These are phyloP conservation scores for Synanthedon andrenaeformis DNA, from an alignment of 2,888 invertebrate genomes.

Conservation along the genomic window DNA sequence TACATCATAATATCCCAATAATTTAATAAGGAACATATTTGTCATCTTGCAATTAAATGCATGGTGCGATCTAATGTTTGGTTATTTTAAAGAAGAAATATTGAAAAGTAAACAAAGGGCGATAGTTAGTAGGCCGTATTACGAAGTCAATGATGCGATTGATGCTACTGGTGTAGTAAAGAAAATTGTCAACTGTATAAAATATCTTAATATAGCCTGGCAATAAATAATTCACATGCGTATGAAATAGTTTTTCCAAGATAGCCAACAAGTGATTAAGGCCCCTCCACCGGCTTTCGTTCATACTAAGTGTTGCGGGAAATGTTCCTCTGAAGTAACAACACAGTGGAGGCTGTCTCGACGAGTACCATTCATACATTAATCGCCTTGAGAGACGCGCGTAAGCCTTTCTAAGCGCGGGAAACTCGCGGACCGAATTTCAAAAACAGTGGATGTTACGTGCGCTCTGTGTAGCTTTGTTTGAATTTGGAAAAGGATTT, in stretches of 20 bases:
- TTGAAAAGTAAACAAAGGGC: too few species aligned
- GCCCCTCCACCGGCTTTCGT: slow-evolving; percentile 25
- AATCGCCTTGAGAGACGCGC: slow-evolving; percentile 34
- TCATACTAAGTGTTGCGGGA: slow-evolving; percentile 22
- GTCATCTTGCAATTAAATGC: too few species aligned
- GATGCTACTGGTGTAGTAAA: too few species aligned
- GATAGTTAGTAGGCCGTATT: too few species aligned
- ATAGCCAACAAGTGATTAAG: slow-evolving; percentile 39
- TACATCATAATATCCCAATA: too few species aligned
- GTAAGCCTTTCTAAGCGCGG: slow-evolving; percentile 13
- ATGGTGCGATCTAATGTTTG: too few species aligned
- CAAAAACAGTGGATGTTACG: not conserved
- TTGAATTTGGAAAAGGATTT: not conserved
- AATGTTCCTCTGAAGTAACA: slow-evolving; percentile 44
- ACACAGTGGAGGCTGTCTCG: slow-evolving; percentile 36
- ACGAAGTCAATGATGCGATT: too few species aligned
- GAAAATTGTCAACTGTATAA: too few species aligned
- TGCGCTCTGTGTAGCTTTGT: not conserved
- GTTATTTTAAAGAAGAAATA: too few species aligned
- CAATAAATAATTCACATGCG: too few species aligned
- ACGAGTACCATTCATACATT: slow-evolving; percentile 31
- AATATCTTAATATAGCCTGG: too few species aligned
- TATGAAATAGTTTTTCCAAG: slow-evolving; percentile 18
- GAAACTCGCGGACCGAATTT: slow-evolving; percentile 5
- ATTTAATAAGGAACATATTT: too few species aligned